phyloP scores from a whole-genome alignment of 2,113 vertebrate genomes.

The Anolis carolinensis region DNA sequence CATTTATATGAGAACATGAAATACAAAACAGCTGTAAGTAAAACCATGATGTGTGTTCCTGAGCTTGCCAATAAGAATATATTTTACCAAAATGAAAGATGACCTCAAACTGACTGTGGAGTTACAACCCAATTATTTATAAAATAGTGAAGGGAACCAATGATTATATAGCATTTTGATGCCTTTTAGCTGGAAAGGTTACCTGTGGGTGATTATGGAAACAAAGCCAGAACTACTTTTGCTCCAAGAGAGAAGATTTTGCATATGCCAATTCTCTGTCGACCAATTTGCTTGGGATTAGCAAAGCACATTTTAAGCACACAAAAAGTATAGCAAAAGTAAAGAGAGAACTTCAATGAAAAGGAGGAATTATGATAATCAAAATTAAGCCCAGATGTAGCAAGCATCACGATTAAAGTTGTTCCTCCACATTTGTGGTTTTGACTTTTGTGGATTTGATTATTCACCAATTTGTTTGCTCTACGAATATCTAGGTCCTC shows the following conservation, averaged over 20 bases:
- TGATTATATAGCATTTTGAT: conserved; percentile 66
- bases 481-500: too few species aligned
- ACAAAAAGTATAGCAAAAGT: conserved; percentile 44
- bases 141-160: conserved; percentile 79
- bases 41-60: conserved; percentile 84
- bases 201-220: conserved; percentile 73
- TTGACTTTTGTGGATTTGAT: too few species aligned
- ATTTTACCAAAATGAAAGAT: conserved; percentile 85
- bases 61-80: conserved; percentile 77
- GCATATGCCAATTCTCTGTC: conserved; percentile 52
- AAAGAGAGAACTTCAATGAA: conserved; percentile 15
- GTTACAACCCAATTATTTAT: conserved; percentile 83
- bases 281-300: conserved; percentile 49
- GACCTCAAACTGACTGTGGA: conserved; percentile 87
- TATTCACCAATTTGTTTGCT: too few species aligned
- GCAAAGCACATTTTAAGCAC: conserved; percentile 37
- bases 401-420: background rate
- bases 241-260: conserved; percentile 64
- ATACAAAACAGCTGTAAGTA: conserved; percentile 79
- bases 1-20: conserved; percentile 85
- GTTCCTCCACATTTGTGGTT: conserved; percentile 15
- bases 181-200: conserved; percentile 70
- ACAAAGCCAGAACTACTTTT: conserved; percentile 57
- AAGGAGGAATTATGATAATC: conserved; percentile 14
- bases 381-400: conserved; percentile 28